Evolutionary conservation across 2,113 vertebrate species (phyloP).

Genomic region (Chrysochloris asiatica): DNA sequence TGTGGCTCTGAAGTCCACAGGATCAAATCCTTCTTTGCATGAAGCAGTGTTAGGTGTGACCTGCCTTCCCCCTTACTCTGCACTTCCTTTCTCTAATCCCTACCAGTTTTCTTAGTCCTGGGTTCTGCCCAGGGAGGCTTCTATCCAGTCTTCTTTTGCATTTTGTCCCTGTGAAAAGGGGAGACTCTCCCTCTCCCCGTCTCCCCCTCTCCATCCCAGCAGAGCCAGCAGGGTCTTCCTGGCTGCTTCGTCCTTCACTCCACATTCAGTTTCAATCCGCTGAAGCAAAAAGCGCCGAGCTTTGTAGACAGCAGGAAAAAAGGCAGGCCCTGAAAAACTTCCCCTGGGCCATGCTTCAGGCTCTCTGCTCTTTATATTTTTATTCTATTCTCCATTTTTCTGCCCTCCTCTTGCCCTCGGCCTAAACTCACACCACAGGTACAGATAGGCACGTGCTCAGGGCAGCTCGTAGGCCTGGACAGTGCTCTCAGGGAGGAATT

Average conservation of each 20-base stretch:
- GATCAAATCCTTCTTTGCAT: slow-evolving; percentile 58
- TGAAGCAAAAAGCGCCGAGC: neutral
- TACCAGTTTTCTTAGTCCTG: neutral
- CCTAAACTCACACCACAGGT: slow-evolving; percentile 11
- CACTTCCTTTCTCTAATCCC: neutral
- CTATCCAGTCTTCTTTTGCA: neutral
- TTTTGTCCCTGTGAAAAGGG: slow-evolving; percentile 24
- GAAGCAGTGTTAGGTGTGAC: slow-evolving; percentile 61
- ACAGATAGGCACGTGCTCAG: neutral
- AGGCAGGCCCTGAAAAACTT: slow-evolving; percentile 1
- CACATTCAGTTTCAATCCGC: neutral
- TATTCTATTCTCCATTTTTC: neutral
- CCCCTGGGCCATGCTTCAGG: slow-evolving; percentile 3
- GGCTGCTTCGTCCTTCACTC: no score
- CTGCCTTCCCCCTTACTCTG: neutral
- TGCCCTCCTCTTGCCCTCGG: slow-evolving; percentile 26
- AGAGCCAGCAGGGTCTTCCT: slow-evolving; percentile 35
- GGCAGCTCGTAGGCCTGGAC: slow-evolving; percentile 38
- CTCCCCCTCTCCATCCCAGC: neutral
- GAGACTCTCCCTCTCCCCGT: neutral
- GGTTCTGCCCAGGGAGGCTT: slow-evolving; percentile 51
- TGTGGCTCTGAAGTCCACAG: neutral
- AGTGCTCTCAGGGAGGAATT: slow-evolving; percentile 55
- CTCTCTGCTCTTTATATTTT: neutral
- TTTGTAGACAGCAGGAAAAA: slow-evolving; percentile 30